phyloP scores from a whole-genome alignment of 2,888 invertebrate species.

The Lypha dubia region DNA sequence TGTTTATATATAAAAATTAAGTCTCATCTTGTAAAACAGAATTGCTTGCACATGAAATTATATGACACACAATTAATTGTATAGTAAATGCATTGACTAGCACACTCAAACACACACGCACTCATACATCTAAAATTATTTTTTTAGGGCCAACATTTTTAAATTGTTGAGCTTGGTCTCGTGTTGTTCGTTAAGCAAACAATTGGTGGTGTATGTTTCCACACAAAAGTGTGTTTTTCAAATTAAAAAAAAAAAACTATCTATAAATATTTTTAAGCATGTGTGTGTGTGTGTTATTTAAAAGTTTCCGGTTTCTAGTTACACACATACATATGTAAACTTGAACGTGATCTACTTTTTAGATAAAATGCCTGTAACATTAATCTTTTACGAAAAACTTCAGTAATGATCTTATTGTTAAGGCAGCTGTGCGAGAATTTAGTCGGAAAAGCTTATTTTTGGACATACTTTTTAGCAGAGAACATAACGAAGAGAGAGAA shows the following conservation, averaged over 20 bases:
- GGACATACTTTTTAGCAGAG: not conserved
- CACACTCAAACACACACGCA: not conserved
- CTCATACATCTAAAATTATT: not conserved
- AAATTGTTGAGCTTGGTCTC: conserved; percentile 16
- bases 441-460: conserved; percentile 36
- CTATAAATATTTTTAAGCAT: not conserved
- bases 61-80: not conserved
- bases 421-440: conserved; percentile 17
- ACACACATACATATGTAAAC: conserved; percentile 40
- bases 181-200: not conserved
- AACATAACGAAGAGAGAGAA: not conserved
- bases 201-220: conserved; percentile 31
- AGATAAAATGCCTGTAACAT: not conserved
- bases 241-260: not conserved
- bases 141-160: not conserved
- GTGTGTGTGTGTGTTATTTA: not conserved
- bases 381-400: conserved; percentile 2
- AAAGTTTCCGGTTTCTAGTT: conserved; percentile 60
- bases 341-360: conserved; percentile 65
- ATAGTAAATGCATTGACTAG: not conserved
- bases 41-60: not conserved
- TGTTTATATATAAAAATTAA: conserved; percentile 22
- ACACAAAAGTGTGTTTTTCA: not conserved
- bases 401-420: conserved; percentile 5
- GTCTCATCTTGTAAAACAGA: not conserved